Evolutionary conservation across 1,140 invertebrate species (phyloP).

Genomic region (Penaeus japonicus): DNA sequence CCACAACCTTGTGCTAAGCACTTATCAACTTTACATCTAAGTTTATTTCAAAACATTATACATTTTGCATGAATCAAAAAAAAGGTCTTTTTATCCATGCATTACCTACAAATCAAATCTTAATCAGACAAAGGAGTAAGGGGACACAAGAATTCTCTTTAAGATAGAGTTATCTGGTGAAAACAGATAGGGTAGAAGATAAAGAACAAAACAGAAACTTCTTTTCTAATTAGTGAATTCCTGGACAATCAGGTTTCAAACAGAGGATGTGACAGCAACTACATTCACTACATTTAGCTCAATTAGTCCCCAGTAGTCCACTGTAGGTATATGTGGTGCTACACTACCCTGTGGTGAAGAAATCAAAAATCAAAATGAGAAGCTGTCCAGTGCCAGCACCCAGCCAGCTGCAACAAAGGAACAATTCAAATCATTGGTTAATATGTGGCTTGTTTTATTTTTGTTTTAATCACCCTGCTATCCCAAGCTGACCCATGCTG

Average conservation of each 20-base stretch:
- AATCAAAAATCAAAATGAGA: constrained; percentile 32
- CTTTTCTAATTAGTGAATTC: no score
- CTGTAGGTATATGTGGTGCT: constrained; percentile 41
- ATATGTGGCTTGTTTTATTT: constrained; percentile 2
- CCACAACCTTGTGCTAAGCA: no score
- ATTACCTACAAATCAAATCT: no score
- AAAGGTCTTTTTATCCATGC: no score
- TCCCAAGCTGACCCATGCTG: background rate
- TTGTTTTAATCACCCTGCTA: background rate
- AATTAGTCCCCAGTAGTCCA: constrained; percentile 14
- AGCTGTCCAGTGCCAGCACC: constrained; percentile 35
- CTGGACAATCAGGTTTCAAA: background rate
- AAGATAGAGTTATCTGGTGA: no score
- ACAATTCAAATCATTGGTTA: background rate
- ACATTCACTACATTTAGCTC: constrained; percentile 1
- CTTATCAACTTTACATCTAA: no score
- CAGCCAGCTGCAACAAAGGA: constrained; percentile 43
- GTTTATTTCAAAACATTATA: no score
- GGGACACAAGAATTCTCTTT: no score
- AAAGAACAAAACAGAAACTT: no score
- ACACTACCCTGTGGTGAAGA: constrained; percentile 45
- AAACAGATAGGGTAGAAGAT: no score
- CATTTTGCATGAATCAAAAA: no score
- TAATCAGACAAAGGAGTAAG: no score
- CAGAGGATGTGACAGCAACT: background rate